Conservation (phyloP, 2,888 invertebrate genomes). For the Thereva nobilitata region DNA sequence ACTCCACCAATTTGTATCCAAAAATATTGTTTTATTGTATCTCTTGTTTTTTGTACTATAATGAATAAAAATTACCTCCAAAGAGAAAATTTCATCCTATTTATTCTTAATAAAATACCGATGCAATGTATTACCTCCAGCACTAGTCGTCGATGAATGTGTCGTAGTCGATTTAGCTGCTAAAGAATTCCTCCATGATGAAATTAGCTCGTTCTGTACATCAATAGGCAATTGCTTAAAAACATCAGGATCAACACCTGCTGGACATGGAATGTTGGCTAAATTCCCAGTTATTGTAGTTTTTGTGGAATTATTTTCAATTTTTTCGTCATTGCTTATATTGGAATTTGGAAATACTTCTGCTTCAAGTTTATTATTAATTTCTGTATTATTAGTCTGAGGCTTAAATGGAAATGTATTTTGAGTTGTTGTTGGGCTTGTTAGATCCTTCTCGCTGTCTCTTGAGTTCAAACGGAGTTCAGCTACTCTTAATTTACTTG, state of each 20-base stretch:
- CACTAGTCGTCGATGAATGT: slow-evolving; percentile 43
- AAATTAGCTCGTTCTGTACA: slow-evolving; percentile 73
- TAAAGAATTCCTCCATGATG: slow-evolving; percentile 63
- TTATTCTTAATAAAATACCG: slow-evolving; percentile 72
- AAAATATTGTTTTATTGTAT: slow-evolving; percentile 28
- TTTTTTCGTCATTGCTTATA: background rate
- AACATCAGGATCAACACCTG: slow-evolving; percentile 69
- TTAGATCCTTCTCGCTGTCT: slow-evolving; percentile 62
- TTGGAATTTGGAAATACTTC: background rate
- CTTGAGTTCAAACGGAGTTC: slow-evolving; percentile 69
- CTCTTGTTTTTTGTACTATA: slow-evolving; percentile 18
- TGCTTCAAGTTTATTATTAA: too few species aligned
- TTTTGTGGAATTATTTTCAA: background rate
- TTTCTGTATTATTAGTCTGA: too few species aligned
- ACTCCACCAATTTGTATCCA: slow-evolving; percentile 20
- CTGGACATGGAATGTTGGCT: slow-evolving; percentile 63
- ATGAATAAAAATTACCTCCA: slow-evolving; percentile 19
- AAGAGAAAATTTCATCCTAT: slow-evolving; percentile 51
- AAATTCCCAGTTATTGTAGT: slow-evolving; percentile 47
- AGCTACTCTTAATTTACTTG: slow-evolving; percentile 70
- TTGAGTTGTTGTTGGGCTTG: slow-evolving; percentile 18
- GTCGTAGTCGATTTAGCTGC: slow-evolving; percentile 41
- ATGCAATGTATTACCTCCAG: slow-evolving; percentile 67
- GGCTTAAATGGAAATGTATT: too few species aligned
- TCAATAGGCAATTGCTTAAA: slow-evolving; percentile 73